These are phyloP conservation scores for Gastrophryne carolinensis DNA, from an alignment of 2,797 vertebrate genomes.

Conservation along the genomic window DNA sequence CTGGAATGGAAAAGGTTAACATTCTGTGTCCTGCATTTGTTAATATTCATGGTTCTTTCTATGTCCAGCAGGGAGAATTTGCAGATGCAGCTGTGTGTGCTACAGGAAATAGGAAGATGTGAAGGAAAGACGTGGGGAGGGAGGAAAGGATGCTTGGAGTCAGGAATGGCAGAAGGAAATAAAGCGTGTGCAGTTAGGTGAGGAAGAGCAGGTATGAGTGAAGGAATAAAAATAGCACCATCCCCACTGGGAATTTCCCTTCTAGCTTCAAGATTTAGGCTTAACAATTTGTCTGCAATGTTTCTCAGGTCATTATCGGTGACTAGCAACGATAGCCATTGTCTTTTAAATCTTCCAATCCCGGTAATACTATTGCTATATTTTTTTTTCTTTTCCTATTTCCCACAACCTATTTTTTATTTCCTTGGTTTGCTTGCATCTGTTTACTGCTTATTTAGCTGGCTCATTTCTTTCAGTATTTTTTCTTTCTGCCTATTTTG, in stretches of 20 bases:
- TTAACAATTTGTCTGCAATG: slow-evolving; percentile 28
- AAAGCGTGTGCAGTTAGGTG: slow-evolving; percentile 38
- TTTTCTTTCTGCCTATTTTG: neutral
- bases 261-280: slow-evolving; percentile 32
- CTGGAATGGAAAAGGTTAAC: slow-evolving; percentile 18
- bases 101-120: slow-evolving; percentile 27
- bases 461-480: too few relatives aligned
- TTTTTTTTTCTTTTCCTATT: neutral
- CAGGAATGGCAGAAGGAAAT: neutral
- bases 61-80: slow-evolving; percentile 41
- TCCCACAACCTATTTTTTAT: neutral
- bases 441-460: neutral
- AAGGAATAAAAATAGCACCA: slow-evolving; percentile 36
- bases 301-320: neutral
- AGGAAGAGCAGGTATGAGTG: slow-evolving; percentile 44
- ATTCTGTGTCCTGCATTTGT: neutral
- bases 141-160: neutral
- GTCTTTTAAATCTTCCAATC: slow-evolving; percentile 8
- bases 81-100: slow-evolving; percentile 42
- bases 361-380: too few relatives aligned
- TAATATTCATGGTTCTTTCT: neutral
- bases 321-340: neutral
- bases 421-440: neutral
- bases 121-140: neutral
- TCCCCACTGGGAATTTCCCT: slow-evolving; percentile 36